A percentile compares a stretch with the other conserved stretches of the same genome.
Conservation (phyloP, 2,797 vertebrate species). For the Lutjanus campechanus region DNA sequence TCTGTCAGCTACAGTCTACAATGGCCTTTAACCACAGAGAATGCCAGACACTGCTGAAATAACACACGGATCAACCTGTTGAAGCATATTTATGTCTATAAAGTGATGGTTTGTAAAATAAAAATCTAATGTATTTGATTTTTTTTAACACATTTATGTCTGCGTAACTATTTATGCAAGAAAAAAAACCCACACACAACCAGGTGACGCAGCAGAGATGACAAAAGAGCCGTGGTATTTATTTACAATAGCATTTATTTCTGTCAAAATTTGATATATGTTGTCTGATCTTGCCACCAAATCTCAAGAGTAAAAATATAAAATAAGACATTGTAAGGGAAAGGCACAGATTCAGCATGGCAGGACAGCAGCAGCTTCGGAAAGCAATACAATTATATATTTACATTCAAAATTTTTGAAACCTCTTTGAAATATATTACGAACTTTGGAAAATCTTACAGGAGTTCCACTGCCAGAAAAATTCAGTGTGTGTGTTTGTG, state of each 20-base stretch:
- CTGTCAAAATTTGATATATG: constrained; percentile 78
- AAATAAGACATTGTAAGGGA: constrained; percentile 81
- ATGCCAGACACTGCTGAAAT: constrained; percentile 21
- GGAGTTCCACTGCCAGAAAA: constrained; percentile 62
- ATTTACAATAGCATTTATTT: constrained; percentile 78
- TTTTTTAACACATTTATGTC: constrained; percentile 16
- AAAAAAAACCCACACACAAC: neutral
- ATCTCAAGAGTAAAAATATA: constrained; percentile 77
- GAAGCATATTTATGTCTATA: constrained; percentile 67
- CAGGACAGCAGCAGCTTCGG: constrained; percentile 86
- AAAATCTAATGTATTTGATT: constrained; percentile 40
- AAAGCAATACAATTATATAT: constrained; percentile 77
- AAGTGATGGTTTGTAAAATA: constrained; percentile 60
- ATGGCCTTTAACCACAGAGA: constrained; percentile 53
- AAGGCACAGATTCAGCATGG: constrained; percentile 86
- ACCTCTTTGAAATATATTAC: constrained; percentile 72
- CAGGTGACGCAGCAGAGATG: constrained; percentile 22
- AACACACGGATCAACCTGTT: constrained; percentile 17
- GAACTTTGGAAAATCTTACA: constrained; percentile 57
- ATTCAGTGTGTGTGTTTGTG: constrained; percentile 75
- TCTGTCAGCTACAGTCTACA: constrained; percentile 35
- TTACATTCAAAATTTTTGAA: constrained; percentile 75
- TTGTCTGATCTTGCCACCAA: constrained; percentile 73
- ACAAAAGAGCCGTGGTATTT: constrained; percentile 45
- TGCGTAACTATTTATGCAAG: neutral